Evolutionary conservation across 23 tunicate genomes (phyloP), one percentile per base, ranked within the genome.

Genomic region (Ascidia mentula): DNA sequence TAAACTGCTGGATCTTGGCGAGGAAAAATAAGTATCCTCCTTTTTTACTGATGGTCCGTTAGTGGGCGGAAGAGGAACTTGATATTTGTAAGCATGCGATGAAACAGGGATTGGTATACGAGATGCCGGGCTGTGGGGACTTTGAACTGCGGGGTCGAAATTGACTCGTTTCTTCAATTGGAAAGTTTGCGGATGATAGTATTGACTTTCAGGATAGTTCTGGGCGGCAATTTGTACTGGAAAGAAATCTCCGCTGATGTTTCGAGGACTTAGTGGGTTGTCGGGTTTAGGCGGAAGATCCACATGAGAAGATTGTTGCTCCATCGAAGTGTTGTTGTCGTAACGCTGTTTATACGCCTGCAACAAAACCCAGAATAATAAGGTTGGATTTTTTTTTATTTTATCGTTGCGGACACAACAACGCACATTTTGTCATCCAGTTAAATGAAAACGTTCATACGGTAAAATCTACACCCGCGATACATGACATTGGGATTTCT

Each of bases 41-140:
- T 6, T 53, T 5, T 28, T 6, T 20, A 20, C 2, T 5, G 24
- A 20, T 6, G 65, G 24, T 26, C 13, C 13, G 65, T 53, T 70
- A 45, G 82, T 79, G 45, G 82, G 82, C 32, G 82, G 82, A 17
- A 79, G 34, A 22, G 82, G 82, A 5, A 79, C 73, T 0, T 73
- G 82, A 46, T 79, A 79, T 79, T 65, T 79, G 73, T 46, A 79
- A 3, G 38, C 75, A 20, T 71, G 75, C 13, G 75, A 71, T 6
- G 38, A 34, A 71, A 31, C 34, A 28, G 75, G 75, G 18, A 60
- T 31, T 5, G 71, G 73, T 24, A 8, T 60, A 1, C 70, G 12
- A 3, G 79, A 39, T 13, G 34, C 53, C 18, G 40, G 70, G 38
- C 59, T 36, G 12, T 33, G 35, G 15, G 69, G 38, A 22, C 32